phyloP scores from a whole-genome alignment of 2,888 invertebrate species.

The Gymnocheta viridis region DNA sequence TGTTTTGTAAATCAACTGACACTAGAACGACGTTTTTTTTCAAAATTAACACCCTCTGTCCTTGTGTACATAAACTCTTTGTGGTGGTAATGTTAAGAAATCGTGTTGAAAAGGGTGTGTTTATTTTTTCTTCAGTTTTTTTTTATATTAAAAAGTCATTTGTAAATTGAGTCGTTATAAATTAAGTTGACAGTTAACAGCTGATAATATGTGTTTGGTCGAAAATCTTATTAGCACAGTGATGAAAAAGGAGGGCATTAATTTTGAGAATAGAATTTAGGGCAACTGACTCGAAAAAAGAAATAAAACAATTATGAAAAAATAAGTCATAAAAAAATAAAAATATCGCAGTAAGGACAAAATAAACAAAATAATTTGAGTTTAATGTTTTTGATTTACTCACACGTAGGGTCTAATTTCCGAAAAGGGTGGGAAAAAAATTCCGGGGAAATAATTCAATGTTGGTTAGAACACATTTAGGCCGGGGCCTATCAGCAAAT shows the following conservation, averaged over 20 bases:
- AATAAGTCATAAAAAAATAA: no score
- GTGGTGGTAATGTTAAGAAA: background rate
- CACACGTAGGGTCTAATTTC: no score
- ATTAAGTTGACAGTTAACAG: constrained; percentile 62
- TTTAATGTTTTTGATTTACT: no score
- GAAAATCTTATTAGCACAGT: constrained; percentile 7
- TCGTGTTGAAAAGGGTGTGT: constrained; percentile 25
- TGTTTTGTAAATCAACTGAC: constrained; percentile 11
- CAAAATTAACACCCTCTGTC: constrained; percentile 19
- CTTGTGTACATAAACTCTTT: background rate
- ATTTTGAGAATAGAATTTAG: background rate
- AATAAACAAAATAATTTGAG: no score
- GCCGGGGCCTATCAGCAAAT: no score
- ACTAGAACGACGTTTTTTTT: background rate
- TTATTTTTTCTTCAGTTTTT: background rate
- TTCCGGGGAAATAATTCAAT: no score
- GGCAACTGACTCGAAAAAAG: background rate
- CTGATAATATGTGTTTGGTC: constrained; percentile 42
- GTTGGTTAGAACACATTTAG: no score
- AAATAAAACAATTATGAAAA: no score
- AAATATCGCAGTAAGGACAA: no score
- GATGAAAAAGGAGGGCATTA: background rate
- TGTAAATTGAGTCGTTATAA: constrained; percentile 61
- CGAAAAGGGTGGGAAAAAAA: no score
- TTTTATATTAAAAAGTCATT: constrained; percentile 59